Evolutionary conservation across 2,888 invertebrate species (phyloP), one percentile per base, ranked within the genome.

Genomic region (Hypolimnas misippus): DNA sequence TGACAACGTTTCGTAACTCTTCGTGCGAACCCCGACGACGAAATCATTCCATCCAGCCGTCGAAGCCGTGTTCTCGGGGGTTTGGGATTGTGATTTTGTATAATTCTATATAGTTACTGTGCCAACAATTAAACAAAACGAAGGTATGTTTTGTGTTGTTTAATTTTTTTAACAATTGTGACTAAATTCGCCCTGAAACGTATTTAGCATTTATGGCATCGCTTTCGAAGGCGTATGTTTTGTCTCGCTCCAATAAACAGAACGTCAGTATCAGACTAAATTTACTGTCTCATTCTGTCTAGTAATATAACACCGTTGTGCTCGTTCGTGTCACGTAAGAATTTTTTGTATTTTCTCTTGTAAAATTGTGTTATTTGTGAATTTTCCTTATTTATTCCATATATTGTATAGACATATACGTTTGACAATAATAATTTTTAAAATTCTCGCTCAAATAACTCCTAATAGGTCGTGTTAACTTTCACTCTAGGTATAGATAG

Each of bases 31-130:
- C 79, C 79, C 90, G 89, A 88, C 90, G 91, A 89, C 89, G 86
- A 92, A 91, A 89, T 90, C 89, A 91, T 92, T 92, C 91, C 91
- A 92, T 91, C 91, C 91, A 91, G 91, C 89, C 91, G 90, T 92
- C 89, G 91, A 89, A 89, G 91, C 89, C 86, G 89, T 86, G 86
- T 90, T 90, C 89, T 90, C 85, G 87, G 89, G 89, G 91, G 90
- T 87, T 89, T 89, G 84, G 87, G 83, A 88, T 87, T 85, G 88
- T 86, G 88, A 87, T 89, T 87, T 86, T 87, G 79, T 82, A 84
- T 83, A 85, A 87, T 87, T 84, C 81, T 84, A 81, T 79, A 82
- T 81, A 86, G 86, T 85, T 82, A 81, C 84, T 87, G 91, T 92
- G 92, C 91, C 92, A 92, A 92, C 85, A 85, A 86, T 81, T 82